Conservation (phyloP, 2,797 vertebrate genomes). For the Pyrocephalus nanus region DNA sequence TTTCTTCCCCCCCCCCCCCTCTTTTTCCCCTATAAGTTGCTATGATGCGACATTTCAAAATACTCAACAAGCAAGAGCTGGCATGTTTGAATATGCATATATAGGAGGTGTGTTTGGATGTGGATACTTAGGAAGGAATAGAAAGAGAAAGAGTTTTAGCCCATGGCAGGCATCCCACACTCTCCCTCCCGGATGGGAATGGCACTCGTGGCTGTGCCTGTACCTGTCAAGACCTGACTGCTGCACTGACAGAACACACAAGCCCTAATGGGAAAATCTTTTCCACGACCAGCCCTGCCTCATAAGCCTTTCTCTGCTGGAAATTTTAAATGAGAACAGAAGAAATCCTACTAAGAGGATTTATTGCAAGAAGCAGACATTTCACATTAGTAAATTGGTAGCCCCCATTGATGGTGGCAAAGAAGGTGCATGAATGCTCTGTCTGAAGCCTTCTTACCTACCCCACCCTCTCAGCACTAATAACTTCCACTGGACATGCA, state of each 20-base stretch:
- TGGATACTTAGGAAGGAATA: neutral
- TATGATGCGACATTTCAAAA: neutral
- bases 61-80: neutral
- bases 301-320: neutral
- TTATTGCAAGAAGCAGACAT: neutral
- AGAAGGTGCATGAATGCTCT: neutral
- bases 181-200: neutral
- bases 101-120: neutral
- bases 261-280: neutral
- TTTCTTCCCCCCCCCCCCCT: fast-evolving
- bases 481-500: fast-evolving
- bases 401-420: neutral
- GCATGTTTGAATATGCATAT: fast-evolving
- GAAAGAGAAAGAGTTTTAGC: neutral
- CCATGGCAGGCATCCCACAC: neutral
- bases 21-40: neutral
- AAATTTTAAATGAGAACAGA: neutral
- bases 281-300: neutral
- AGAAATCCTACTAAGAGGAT: neutral
- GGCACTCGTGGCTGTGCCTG: neutral
- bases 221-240: neutral
- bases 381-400: neutral
- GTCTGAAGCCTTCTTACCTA: too few species aligned
- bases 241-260: neutral
- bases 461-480: neutral